Evolutionary conservation across 2,113 vertebrate species (phyloP).

Genomic region (Plotosus lineatus): DNA sequence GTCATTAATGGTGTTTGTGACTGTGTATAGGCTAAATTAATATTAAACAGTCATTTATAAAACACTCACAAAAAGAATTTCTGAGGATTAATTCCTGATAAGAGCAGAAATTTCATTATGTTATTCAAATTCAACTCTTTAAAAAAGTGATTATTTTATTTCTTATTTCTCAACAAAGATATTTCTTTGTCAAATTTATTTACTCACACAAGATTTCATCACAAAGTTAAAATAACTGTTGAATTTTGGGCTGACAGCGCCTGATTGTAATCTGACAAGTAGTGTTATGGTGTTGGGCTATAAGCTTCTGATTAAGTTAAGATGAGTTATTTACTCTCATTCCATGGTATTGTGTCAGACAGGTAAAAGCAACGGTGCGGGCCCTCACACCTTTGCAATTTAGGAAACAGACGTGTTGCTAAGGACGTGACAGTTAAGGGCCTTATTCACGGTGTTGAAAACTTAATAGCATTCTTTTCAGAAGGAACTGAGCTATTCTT

Average conservation of each 20-base stretch:
- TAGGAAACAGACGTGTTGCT: background rate
- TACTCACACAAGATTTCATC: background rate
- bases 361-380: slow-evolving; percentile 6
- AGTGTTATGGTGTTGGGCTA: background rate
- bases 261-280: background rate
- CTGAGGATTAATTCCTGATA: background rate
- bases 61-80: background rate
- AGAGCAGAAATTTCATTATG: slow-evolving; percentile 4
- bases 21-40: slow-evolving; percentile 9
- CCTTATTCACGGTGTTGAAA: background rate
- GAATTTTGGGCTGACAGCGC: background rate
- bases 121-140: background rate
- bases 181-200: background rate
- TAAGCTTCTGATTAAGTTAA: background rate
- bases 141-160: background rate
- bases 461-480: background rate
- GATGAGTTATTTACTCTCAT: slow-evolving; percentile 29
- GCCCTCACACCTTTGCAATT: background rate
- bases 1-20: slow-evolving; percentile 22
- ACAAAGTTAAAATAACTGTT: background rate
- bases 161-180: background rate
- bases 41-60: slow-evolving; percentile 22
- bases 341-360: slow-evolving; percentile 1
- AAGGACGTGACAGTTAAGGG: slow-evolving; percentile 3
- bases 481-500: background rate